phyloP scores from a whole-genome alignment of 2,888 invertebrate species.

The Emmelina monodactyla region DNA sequence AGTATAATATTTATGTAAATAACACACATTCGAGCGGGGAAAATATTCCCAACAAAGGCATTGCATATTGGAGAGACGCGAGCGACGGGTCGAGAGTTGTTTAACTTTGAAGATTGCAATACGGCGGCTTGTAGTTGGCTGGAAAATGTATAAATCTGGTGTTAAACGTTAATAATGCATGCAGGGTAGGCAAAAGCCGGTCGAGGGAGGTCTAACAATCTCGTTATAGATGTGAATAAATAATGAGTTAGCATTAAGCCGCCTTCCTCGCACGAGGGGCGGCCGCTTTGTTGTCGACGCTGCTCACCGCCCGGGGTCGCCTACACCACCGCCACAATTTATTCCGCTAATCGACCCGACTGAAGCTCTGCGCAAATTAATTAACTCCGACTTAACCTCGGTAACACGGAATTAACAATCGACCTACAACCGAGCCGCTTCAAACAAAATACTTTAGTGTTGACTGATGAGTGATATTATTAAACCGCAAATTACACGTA shows the following conservation, averaged over 20 bases:
- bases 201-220: conserved; percentile 47
- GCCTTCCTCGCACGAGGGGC: conserved; percentile 31
- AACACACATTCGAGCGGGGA: conserved; percentile 24
- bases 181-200: neutral
- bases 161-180: conserved; percentile 18
- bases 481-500: no score
- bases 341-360: conserved; percentile 56
- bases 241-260: conserved; percentile 59
- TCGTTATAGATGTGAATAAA: conserved; percentile 64
- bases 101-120: conserved; percentile 1
- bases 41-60: conserved; percentile 27
- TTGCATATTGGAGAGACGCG: neutral
- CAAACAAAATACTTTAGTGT: no score
- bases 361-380: conserved; percentile 52
- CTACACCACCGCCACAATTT: conserved; percentile 53
- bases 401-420: conserved; percentile 19
- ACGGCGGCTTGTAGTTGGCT: neutral
- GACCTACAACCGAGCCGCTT: conserved; percentile 3
- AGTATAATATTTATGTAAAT: conserved; percentile 23
- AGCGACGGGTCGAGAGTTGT: neutral
- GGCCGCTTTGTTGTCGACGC: conserved; percentile 47
- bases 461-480: no score
- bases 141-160: conserved; percentile 28
- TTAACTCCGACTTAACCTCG: conserved; percentile 46
- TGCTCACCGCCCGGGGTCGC: conserved; percentile 50